Conservation (phyloP, 2,797 vertebrate species). For the Pseudocheirus occidentalis region DNA sequence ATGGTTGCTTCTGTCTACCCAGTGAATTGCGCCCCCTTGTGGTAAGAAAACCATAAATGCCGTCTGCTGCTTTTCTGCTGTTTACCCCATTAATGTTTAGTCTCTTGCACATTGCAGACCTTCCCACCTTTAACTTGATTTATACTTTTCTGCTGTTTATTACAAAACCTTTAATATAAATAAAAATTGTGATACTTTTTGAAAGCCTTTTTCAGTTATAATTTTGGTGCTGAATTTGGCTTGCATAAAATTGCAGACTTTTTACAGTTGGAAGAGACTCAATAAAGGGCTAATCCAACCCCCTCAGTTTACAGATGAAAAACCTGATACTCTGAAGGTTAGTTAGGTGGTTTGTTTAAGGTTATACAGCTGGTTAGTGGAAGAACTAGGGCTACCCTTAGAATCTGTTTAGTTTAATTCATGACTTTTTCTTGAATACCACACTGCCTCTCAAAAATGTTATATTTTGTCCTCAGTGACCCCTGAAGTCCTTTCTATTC, state of each 20-base stretch:
- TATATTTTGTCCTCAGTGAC: not conserved
- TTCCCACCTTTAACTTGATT: constrained; percentile 40
- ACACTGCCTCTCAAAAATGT: not conserved
- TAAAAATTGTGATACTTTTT: constrained; percentile 37
- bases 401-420: not conserved
- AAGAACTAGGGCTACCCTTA: not conserved
- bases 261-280: not conserved
- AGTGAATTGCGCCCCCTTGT: constrained; percentile 79
- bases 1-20: constrained; percentile 2
- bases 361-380: not conserved
- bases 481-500: not conserved
- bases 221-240: not conserved
- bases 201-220: constrained; percentile 31
- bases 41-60: constrained; percentile 55
- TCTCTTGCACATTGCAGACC: not conserved
- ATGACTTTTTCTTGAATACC: not conserved
- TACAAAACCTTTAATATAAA: constrained; percentile 46
- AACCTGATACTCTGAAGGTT: not conserved
- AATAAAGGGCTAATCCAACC: not conserved
- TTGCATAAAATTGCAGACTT: constrained; percentile 26
- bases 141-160: constrained; percentile 35
- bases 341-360: not conserved
- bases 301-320: not conserved
- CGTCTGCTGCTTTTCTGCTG: not conserved
- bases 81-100: not conserved